Percentiles rank a stretch among this genome's conserved stretches.
These are phyloP conservation scores for Himalopsyche tibetana DNA, from an alignment of 2,888 invertebrate genomes.

Conservation along the genomic window DNA sequence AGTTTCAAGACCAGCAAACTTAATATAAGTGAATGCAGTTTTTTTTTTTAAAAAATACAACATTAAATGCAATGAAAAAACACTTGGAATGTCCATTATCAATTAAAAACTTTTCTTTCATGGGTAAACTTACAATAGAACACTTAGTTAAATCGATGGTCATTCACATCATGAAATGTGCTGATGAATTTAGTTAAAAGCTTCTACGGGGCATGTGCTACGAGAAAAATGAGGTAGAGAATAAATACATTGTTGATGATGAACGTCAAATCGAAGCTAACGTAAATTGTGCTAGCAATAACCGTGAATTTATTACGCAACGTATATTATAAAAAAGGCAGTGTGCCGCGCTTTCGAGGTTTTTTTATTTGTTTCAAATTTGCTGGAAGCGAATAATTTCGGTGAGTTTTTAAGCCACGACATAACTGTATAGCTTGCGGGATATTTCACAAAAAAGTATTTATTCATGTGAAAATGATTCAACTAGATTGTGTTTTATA, in stretches of 20 bases:
- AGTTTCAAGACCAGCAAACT: no score
- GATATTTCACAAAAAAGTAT: not conserved
- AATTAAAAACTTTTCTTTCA: no score
- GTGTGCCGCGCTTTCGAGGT: not conserved
- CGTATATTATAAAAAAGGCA: not conserved
- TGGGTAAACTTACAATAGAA: no score
- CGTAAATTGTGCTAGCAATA: slow-evolving; percentile 52
- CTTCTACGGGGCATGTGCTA: not conserved
- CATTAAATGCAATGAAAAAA: no score
- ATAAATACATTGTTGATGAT: slow-evolving; percentile 45
- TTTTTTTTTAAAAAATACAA: no score
- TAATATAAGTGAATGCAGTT: no score
- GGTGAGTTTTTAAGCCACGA: not conserved
- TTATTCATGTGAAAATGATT: no score
- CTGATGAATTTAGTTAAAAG: no score
- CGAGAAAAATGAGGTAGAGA: not conserved
- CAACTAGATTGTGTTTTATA: no score
- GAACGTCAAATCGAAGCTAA: slow-evolving; percentile 47
- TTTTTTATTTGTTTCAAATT: slow-evolving; percentile 30
- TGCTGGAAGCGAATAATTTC: slow-evolving; percentile 1
- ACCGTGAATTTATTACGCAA: slow-evolving; percentile 49
- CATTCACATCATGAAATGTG: no score
- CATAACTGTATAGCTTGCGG: not conserved
- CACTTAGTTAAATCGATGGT: no score
- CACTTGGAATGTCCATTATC: no score